Evolutionary conservation across 2,888 invertebrate species (phyloP).

Genomic region (Chalcosyrphus nemorum): DNA sequence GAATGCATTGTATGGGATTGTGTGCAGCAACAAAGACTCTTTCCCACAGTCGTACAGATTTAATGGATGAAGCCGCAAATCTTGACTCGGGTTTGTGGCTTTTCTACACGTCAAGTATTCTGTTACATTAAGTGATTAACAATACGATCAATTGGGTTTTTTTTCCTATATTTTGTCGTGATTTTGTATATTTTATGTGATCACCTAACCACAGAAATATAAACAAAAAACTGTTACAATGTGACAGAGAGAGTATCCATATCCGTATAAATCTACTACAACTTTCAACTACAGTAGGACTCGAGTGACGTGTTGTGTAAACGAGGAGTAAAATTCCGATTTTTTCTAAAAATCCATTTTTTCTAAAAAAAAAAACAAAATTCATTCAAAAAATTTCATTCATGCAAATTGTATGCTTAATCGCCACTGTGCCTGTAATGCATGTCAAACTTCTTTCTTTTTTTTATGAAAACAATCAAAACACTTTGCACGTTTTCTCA

Average conservation of each 20-base stretch:
- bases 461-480: slow-evolving; percentile 60
- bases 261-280: too few relatives aligned
- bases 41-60: slow-evolving; percentile 57
- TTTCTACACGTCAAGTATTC: slow-evolving; percentile 60
- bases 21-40: slow-evolving; percentile 20
- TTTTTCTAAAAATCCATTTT: too few relatives aligned
- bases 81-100: slow-evolving; percentile 64
- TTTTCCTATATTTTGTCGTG: neutral
- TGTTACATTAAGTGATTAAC: slow-evolving; percentile 70
- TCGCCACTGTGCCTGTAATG: neutral
- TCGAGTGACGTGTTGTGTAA: too few relatives aligned
- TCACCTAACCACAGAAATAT: neutral
- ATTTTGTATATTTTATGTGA: neutral
- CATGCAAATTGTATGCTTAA: slow-evolving; percentile 9
- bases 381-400: slow-evolving; percentile 3
- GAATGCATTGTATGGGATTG: neutral
- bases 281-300: too few relatives aligned
- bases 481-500: slow-evolving; percentile 64
- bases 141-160: slow-evolving; percentile 53
- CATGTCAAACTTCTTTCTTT: slow-evolving; percentile 22
- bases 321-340: too few relatives aligned
- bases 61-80: slow-evolving; percentile 58
- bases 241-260: too few relatives aligned
- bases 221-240: too few relatives aligned
- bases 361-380: too few relatives aligned